phyloP scores from a whole-genome alignment of 64 coral and sea anemone genomes.

The Dendrophyllia cribrosa region DNA sequence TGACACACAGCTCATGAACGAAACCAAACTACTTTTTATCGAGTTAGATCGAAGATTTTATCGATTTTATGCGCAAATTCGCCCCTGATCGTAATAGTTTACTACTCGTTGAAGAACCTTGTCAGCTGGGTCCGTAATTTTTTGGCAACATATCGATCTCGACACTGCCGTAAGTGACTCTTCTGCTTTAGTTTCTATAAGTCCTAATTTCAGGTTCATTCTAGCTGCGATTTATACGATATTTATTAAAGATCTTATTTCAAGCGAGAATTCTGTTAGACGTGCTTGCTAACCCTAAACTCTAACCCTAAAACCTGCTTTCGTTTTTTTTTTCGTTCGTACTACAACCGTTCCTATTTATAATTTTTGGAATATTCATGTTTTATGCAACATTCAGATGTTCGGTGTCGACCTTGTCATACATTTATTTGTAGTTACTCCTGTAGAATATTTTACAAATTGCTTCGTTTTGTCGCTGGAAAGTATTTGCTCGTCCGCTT shows the following conservation, averaged over 20 bases:
- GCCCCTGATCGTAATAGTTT: background rate
- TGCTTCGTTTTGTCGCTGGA: background rate
- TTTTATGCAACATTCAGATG: conserved; percentile 33
- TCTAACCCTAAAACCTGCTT: background rate
- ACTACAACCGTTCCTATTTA: background rate
- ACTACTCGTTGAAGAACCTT: background rate
- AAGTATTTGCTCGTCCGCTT: background rate
- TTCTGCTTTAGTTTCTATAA: background rate
- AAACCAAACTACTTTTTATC: background rate
- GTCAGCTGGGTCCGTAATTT: conserved; percentile 11
- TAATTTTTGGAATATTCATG: conserved; percentile 16
- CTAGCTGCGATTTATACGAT: background rate
- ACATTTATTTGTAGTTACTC: background rate
- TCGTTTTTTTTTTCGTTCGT: no score
- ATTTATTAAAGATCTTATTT: background rate
- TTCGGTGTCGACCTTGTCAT: background rate
- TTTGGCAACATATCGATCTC: background rate
- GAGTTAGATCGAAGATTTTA: background rate
- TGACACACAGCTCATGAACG: background rate
- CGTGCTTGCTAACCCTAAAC: no score
- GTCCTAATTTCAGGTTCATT: background rate
- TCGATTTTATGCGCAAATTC: background rate
- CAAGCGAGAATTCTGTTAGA: background rate
- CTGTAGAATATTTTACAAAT: background rate
- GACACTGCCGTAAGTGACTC: background rate